phyloP scores from a whole-genome alignment of 2,113 vertebrate species.

The Poecilia latipinna region DNA sequence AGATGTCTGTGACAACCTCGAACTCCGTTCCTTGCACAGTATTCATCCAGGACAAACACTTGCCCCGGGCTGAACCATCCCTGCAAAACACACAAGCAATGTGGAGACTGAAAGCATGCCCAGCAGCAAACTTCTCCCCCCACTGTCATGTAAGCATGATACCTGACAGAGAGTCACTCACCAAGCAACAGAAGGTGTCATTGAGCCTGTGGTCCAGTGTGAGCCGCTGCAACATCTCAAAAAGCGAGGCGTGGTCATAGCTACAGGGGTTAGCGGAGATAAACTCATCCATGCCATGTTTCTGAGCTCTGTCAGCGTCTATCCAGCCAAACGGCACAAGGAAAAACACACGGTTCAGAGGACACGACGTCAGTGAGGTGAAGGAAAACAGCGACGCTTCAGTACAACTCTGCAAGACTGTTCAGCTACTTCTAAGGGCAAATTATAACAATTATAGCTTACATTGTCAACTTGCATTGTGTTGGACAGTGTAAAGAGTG shows the following conservation, averaged over 20 bases:
- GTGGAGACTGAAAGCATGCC: neutral
- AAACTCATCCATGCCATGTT: conserved; percentile 99
- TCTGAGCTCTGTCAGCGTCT: conserved; percentile 99
- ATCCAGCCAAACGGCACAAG: conserved; percentile 92
- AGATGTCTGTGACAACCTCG: conserved; percentile 98
- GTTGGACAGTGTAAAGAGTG: conserved; percentile 78
- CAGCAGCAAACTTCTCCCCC: neutral
- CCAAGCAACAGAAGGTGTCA: conserved; percentile 99
- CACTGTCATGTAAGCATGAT: neutral
- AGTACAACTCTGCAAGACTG: conserved; percentile 62
- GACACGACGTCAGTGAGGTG: conserved; percentile 71
- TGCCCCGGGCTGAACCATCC: conserved; percentile 99
- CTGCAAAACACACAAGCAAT: conserved; percentile 75
- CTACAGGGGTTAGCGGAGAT: conserved; percentile 99
- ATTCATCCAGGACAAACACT: conserved; percentile 99
- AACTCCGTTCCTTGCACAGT: conserved; percentile 97
- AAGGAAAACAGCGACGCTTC: conserved; percentile 46
- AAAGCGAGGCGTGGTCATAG: conserved; percentile 99
- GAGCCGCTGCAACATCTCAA: conserved; percentile 98
- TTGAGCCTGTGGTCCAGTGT: conserved; percentile 99
- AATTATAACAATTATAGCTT: conserved; percentile 82
- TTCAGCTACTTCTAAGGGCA: conserved; percentile 76
- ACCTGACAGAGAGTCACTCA: conserved; percentile 78
- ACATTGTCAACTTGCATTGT: conserved; percentile 99
- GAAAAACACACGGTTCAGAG: conserved; percentile 86